Evolutionary conservation across 2,797 vertebrate species (phyloP).

Genomic region (Hypotaenidia okinawae): DNA sequence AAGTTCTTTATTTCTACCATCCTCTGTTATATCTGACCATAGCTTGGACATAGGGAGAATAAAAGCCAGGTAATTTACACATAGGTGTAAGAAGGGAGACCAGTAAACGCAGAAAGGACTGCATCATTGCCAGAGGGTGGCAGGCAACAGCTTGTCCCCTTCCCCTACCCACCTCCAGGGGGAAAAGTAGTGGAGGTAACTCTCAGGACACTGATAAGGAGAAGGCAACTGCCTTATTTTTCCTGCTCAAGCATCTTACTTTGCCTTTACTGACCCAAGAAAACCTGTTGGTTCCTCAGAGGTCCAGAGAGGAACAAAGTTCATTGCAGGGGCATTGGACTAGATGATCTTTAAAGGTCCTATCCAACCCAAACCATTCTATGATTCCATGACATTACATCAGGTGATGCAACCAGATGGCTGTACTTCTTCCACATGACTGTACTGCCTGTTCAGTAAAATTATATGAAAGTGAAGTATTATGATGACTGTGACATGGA

Average conservation of each 20-base stretch:
- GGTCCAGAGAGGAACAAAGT: neutral
- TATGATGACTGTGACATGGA: neutral
- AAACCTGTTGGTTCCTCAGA: neutral
- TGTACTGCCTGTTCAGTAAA: neutral
- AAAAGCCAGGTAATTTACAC: neutral
- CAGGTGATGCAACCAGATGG: neutral
- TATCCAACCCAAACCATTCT: neutral
- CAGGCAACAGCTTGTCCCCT: neutral
- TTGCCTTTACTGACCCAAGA: neutral
- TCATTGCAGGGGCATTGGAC: neutral
- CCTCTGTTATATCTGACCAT: neutral
- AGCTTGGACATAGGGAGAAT: neutral
- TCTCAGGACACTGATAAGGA: neutral
- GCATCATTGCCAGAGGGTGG: neutral
- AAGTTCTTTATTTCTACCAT: neutral
- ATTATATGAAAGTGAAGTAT: neutral
- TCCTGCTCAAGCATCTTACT: neutral
- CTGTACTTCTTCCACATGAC: neutral
- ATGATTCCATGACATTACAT: neutral
- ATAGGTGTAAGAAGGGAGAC: neutral
- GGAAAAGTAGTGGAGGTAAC: neutral
- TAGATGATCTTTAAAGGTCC: neutral
- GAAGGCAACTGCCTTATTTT: neutral
- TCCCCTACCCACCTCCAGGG: neutral
- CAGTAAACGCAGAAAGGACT: neutral